These are phyloP conservation scores for Channa argus DNA, from an alignment of 2,113 vertebrate species.

Conservation along the genomic window DNA sequence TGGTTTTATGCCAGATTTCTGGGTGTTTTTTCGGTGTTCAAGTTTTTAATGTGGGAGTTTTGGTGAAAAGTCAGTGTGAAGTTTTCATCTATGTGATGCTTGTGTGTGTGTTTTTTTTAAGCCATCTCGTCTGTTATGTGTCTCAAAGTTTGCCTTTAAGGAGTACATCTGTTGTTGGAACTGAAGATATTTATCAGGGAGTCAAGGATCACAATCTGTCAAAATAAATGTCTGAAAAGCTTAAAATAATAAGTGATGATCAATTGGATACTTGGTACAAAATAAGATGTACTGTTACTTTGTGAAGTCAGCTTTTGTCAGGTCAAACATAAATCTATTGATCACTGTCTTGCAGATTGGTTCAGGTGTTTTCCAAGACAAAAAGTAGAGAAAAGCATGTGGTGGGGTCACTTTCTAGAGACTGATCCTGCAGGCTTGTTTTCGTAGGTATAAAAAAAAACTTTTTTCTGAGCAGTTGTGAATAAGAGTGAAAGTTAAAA, in stretches of 20 bases:
- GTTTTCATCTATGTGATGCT: conserved; percentile 34
- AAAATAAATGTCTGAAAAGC: conserved; percentile 8
- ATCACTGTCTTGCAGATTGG: neutral
- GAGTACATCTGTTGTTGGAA: conserved; percentile 34
- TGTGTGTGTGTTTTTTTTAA: conserved; percentile 27
- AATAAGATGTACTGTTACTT: conserved; percentile 18
- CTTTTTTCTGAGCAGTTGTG: conserved; percentile 2
- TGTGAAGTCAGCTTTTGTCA: neutral
- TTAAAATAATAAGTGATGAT: conserved; percentile 10
- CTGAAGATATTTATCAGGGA: conserved; percentile 17
- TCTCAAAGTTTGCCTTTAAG: conserved; percentile 16
- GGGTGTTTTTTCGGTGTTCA: conserved; percentile 26
- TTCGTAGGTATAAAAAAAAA: neutral
- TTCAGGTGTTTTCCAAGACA: neutral
- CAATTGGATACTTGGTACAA: conserved; percentile 9
- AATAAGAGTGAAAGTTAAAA: neutral
- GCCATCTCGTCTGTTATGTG: conserved; percentile 19
- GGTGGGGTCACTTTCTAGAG: neutral
- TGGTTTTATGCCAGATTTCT: conserved; percentile 47
- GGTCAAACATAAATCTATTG: neutral
- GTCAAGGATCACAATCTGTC: conserved; percentile 37
- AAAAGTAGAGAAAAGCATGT: neutral
- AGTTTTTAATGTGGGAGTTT: conserved; percentile 55
- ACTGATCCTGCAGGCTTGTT: neutral
- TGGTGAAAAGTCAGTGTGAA: conserved; percentile 47